Base-by-base conservation (phyloP, 2,888 invertebrate species). In the Nomada ferruginata region DNA sequence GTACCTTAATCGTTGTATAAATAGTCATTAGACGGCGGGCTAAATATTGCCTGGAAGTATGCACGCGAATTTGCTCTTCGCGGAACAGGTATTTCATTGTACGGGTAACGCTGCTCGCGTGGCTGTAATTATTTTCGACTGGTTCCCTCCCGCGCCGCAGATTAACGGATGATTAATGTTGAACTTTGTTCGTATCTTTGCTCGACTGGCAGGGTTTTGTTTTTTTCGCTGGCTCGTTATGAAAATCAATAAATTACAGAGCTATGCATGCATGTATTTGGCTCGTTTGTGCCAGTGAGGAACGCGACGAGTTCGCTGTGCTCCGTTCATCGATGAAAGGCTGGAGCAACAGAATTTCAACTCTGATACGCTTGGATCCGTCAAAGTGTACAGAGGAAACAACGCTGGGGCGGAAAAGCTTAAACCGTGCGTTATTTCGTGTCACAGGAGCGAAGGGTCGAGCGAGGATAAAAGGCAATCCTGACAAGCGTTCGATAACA, bases 1-100 rank as follows among this genome's bases (percentile, higher is more conserved):
- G 82, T 70, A 59, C 76, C 76, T 71, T 82, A 82, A 82, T 76
- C 83, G 83, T 76, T 76, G 52, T 76, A 76, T 76, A 82, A 82
- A 82, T 82, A 82, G 71, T 82, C 68, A 82, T 82, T 83, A 80
- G 65, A 61, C 68, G 79, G 42, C 23, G 59, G 36, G 64, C 80
- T 79, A 79, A 79, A 79, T 79, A 71, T 79, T 71, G 53, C 53
- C 52, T 69, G 61, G 52, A 44, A 69, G 65, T 65, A 52, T 36
- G 53, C 64, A 59, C 42, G 23, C 63, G 29, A 13, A 29, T 52
- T 61, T 47, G 20, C 20, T 26, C 20, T n/a, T n/a, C n/a, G 20
- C 20, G 15, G 23, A 47, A 50, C 60, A 10, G 36, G 29, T 15
- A 23, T 47, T 59, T 47, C 10, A 13, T 5, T 57, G 26, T 11